Evolutionary conservation across 2,113 vertebrate genomes (phyloP), one percentile per base, ranked within the genome.

Genomic region (Eulacestoma nigropectus): DNA sequence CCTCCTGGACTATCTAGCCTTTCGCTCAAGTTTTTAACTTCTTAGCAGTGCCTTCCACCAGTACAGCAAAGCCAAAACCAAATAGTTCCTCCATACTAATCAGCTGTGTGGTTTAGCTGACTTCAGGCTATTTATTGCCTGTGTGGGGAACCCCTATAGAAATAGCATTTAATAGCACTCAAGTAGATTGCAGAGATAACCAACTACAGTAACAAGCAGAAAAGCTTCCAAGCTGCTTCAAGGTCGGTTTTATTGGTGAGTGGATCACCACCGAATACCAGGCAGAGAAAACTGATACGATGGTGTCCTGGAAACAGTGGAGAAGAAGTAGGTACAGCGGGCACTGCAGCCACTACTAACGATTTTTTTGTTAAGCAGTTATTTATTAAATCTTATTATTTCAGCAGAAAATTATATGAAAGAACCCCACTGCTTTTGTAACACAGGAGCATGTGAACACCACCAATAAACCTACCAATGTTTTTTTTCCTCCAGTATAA

Each of bases 101-200:
- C 91, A 87, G 76, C 84, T 78, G 23, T 8, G 32, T 41, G 52
- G 64, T 68, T 95, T 41, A 84, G 81, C 89, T 95, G 59, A 96
- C 91, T 90, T 80, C 80, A 87, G 91, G 84, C 80, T 92, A 84
- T 81, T 95, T 95, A 90, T 49, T 15, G 2, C 59, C 42, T 2
- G 17, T 22, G 52, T 49, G 93, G 93, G 89, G 77, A 96, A 89
- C 46, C 94, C 93, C 93, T 89, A 64, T 16, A 92, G 93, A 96
- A 97, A 81, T 3, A 89, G 37, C 73, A 87, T 60, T 68, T 90
- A 95, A 88, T 50, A 89, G 83, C 86, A 81, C 89, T 93, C 73
- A 59, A 70, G 56, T 16, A 95, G 89, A 95, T 89, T 81, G 73
- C 44, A 93, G 73, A 96, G 90, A 95, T 87, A 95, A 95, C 76